Evolutionary conservation across 2,888 invertebrate genomes (phyloP).

Genomic region (Agonopterix heracliana): DNA sequence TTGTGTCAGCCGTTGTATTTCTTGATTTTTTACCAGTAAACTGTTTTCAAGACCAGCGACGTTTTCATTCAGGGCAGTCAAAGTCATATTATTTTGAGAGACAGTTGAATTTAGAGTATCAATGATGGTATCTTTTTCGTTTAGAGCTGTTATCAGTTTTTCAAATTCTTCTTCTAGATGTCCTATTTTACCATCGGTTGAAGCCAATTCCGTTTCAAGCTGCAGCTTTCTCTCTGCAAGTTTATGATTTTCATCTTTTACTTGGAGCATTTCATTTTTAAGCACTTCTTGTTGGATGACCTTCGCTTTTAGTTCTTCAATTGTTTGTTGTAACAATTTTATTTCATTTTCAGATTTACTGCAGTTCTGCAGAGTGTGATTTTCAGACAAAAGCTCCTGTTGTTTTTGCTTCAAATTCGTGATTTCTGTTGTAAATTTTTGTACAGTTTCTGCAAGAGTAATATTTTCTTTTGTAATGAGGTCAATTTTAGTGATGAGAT

Average conservation of each 20-base stretch:
- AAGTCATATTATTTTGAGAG: slow-evolving; percentile 30
- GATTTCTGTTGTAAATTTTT: slow-evolving; percentile 1
- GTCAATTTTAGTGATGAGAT: slow-evolving; percentile 24
- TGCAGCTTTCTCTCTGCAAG: slow-evolving; percentile 34
- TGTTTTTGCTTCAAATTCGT: slow-evolving; percentile 13
- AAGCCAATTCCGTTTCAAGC: slow-evolving; percentile 42
- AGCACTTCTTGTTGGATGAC: slow-evolving; percentile 30
- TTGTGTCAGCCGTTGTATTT: slow-evolving; percentile 42
- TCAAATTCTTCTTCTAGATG: slow-evolving; percentile 59
- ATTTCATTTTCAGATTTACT: slow-evolving; percentile 17
- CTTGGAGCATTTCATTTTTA: slow-evolving; percentile 31
- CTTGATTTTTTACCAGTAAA: slow-evolving; percentile 37
- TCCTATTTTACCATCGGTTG: slow-evolving; percentile 45
- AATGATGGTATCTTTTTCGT: slow-evolving; percentile 58
- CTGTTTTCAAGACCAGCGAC: slow-evolving; percentile 36
- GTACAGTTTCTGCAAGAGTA: slow-evolving; percentile 23
- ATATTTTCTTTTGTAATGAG: slow-evolving; percentile 30
- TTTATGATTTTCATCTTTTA: slow-evolving; percentile 42
- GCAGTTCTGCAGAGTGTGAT: slow-evolving; percentile 27
- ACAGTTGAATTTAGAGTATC: slow-evolving; percentile 42
- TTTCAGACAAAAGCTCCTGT: slow-evolving; percentile 27
- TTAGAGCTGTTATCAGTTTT: slow-evolving; percentile 46
- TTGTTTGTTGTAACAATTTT: slow-evolving; percentile 25
- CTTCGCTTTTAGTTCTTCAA: slow-evolving; percentile 36
- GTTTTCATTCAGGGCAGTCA: slow-evolving; percentile 32